These are phyloP conservation scores for Scaptomyza flava DNA, from an alignment of 2,888 invertebrate species.

Conservation along the genomic window DNA sequence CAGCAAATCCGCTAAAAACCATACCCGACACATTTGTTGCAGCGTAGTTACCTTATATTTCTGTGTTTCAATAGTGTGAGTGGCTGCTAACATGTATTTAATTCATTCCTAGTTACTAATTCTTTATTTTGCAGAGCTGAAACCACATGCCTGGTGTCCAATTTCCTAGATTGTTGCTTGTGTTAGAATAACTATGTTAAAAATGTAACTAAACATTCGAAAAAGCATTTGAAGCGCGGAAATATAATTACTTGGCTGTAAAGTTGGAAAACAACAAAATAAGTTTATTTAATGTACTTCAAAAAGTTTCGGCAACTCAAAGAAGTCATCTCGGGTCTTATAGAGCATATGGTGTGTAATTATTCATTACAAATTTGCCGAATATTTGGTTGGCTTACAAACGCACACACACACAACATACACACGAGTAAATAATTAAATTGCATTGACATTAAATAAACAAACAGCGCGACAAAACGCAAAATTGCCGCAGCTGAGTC, in stretches of 20 bases:
- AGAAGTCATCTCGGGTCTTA: background rate
- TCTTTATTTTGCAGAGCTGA: conserved; percentile 46
- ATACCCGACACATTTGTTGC: conserved; percentile 47
- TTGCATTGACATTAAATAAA: conserved; percentile 70
- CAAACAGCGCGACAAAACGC: conserved; percentile 48
- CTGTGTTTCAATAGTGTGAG: conserved; percentile 68
- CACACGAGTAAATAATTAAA: conserved; percentile 31
- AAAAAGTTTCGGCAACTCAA: conserved; percentile 8
- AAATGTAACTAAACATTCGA: conserved; percentile 60
- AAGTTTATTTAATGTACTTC: conserved; percentile 17
- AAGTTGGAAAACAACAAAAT: conserved; percentile 36
- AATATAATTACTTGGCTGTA: conserved; percentile 76
- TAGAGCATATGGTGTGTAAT: conserved; percentile 34
- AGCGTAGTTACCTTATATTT: conserved; percentile 71
- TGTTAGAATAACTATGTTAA: conserved; percentile 51
- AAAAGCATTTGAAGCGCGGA: conserved; percentile 80
- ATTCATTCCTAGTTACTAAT: too few relatives aligned
- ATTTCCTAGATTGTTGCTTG: conserved; percentile 44
- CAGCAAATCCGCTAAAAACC: conserved; percentile 44
- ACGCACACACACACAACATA: conserved; percentile 5
- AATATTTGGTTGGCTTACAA: conserved; percentile 21
- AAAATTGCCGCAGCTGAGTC: conserved; percentile 29
- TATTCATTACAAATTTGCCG: conserved; percentile 41
- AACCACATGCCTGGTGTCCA: conserved; percentile 32
- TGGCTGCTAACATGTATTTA: conserved; percentile 5